Evolutionary conservation across 92 coral and sea anemone genomes (phyloP).

Genomic region (Paramuricea clavata): DNA sequence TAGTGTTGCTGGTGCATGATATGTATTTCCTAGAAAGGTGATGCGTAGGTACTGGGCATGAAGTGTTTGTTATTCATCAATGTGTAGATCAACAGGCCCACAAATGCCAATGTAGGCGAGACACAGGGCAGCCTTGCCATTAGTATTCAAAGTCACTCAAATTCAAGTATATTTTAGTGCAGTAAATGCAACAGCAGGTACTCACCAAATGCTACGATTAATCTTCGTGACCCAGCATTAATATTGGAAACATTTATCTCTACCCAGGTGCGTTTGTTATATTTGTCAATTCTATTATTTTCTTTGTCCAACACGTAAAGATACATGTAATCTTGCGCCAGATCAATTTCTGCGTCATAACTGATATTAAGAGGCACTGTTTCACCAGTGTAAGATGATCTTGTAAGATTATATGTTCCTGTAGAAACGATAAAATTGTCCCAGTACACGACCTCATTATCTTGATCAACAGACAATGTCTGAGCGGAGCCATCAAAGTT

Average conservation of each 20-base stretch:
- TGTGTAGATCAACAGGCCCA: too few species aligned
- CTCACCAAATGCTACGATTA: constrained; percentile 18
- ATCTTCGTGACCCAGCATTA: not conserved
- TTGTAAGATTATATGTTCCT: not conserved
- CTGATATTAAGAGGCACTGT: not conserved
- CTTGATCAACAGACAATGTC: constrained; percentile 7
- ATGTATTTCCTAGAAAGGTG: too few species aligned
- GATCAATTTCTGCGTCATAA: not conserved
- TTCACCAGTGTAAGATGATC: not conserved
- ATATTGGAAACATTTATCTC: not conserved
- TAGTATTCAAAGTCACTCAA: too few species aligned
- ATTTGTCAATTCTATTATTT: not conserved
- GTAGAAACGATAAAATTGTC: not conserved
- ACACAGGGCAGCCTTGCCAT: too few species aligned
- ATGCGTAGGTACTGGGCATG: too few species aligned
- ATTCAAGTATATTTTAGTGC: too few species aligned
- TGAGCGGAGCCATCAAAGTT: not conserved
- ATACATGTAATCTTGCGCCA: not conserved
- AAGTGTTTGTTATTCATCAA: too few species aligned
- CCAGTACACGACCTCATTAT: constrained; percentile 7
- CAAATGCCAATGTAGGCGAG: too few species aligned
- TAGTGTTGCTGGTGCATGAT: too few species aligned
- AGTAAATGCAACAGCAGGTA: too few species aligned
- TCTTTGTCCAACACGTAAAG: constrained; percentile 18
- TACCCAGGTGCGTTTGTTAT: not conserved